Percentiles rank a stretch among this genome's conserved stretches.
These are phyloP conservation scores for Drosophila sordidula DNA, from an alignment of 2,888 invertebrate genomes.

Conservation along the genomic window DNA sequence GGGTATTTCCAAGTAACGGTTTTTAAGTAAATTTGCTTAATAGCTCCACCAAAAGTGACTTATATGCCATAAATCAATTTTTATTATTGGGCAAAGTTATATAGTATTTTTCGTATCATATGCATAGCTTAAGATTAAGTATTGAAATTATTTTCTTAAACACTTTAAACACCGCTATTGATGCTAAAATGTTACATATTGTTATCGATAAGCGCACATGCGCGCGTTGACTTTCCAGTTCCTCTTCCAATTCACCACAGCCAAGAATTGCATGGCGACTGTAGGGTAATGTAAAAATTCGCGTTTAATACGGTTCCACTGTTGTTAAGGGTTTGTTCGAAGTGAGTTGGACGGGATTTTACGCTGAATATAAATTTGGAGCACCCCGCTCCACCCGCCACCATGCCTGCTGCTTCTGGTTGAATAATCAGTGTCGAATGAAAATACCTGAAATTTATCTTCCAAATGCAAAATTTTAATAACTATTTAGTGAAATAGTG, in stretches of 20 bases:
- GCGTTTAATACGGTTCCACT: conserved; percentile 82
- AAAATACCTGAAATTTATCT: conserved; percentile 36
- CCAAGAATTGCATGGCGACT: conserved; percentile 56
- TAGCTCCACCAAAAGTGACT: no score
- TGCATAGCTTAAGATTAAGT: no score
- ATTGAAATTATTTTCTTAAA: background rate
- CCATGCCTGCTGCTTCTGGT: conserved; percentile 51
- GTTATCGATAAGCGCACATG: conserved; percentile 49
- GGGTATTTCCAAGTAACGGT: no score
- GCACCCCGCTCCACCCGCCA: conserved; percentile 33
- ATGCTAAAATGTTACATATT: background rate
- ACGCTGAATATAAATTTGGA: conserved; percentile 47
- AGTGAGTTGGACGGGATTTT: conserved; percentile 80
- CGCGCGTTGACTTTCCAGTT: conserved; percentile 40
- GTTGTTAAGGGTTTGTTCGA: conserved; percentile 85
- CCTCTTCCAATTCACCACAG: conserved; percentile 61
- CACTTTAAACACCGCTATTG: background rate
- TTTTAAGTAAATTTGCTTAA: background rate
- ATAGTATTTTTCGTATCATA: no score
- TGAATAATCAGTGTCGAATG: conserved; percentile 72
- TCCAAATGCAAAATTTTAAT: conserved; percentile 18
- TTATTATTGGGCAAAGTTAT: no score
- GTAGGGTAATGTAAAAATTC: conserved; percentile 67
- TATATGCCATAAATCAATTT: no score
- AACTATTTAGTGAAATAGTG: conserved; percentile 48